phyloP scores from a whole-genome alignment of 2,888 invertebrate species.

The Torymus texanus region DNA sequence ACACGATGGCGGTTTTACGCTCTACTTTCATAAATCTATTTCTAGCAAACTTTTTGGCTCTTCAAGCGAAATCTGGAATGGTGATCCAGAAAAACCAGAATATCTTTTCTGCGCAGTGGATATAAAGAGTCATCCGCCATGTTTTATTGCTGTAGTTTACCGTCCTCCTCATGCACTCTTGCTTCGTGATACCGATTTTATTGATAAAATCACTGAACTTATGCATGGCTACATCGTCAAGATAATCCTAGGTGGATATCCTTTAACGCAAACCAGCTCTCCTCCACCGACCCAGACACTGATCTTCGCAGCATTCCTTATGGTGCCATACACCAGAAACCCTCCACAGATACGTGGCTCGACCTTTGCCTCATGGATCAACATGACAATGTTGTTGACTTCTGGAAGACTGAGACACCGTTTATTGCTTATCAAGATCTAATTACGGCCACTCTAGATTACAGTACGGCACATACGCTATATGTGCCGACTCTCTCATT shows the following conservation, averaged over 20 bases:
- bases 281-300: no score
- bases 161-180: not conserved
- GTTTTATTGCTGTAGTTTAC: slow-evolving; percentile 6
- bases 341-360: not conserved
- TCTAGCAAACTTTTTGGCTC: not conserved
- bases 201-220: not conserved
- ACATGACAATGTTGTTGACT: not conserved
- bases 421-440: not conserved
- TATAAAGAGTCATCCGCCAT: not conserved
- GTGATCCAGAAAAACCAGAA: not conserved
- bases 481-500: no score
- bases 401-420: slow-evolving; percentile 3
- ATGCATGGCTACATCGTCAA: slow-evolving; percentile 3
- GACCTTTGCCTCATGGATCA: not conserved
- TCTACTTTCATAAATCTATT: slow-evolving; percentile 1
- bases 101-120: slow-evolving; percentile 3
- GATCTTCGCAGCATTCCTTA: no score
- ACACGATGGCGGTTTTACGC: not conserved
- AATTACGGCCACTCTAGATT: no score
- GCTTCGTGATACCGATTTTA: not conserved
- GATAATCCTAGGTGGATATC: not conserved
- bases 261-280: not conserved
- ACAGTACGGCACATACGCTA: no score
- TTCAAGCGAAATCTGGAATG: not conserved
- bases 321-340: no score